These are phyloP conservation scores for Ctena decussata DNA, from an alignment of 2,888 invertebrate species.

Conservation along the genomic window DNA sequence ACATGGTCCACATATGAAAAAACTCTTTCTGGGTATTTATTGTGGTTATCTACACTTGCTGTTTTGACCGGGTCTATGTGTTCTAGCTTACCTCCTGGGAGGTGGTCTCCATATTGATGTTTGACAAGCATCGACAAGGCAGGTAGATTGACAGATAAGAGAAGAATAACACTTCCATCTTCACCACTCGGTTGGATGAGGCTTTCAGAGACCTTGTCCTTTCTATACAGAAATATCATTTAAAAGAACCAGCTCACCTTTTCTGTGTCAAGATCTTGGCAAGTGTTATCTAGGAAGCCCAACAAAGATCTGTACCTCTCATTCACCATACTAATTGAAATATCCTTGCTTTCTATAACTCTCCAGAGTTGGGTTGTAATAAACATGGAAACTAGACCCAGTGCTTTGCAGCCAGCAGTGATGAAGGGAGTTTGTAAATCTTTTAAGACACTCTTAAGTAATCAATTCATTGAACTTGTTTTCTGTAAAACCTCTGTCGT, in stretches of 20 bases:
- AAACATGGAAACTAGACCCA: neutral
- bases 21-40: conserved; percentile 29
- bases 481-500: too few relatives aligned
- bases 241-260: neutral
- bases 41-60: conserved; percentile 29
- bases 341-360: conserved; percentile 28
- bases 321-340: neutral
- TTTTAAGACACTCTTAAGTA: neutral
- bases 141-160: conserved; percentile 15
- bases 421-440: neutral
- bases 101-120: conserved; percentile 4
- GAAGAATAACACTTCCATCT: conserved; percentile 16
- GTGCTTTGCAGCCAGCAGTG: conserved; percentile 9
- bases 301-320: neutral
- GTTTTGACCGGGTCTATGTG: neutral
- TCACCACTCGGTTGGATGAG: neutral
- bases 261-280: too few relatives aligned
- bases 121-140: conserved; percentile 15
- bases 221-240: neutral
- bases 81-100: neutral
- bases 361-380: conserved; percentile 12
- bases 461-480: neutral
- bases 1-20: conserved; percentile 25
- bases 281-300: too few relatives aligned
- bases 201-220: conserved; percentile 4